These are phyloP conservation scores for Meles meles DNA, from an alignment of 2,113 vertebrate genomes.

Conservation along the genomic window DNA sequence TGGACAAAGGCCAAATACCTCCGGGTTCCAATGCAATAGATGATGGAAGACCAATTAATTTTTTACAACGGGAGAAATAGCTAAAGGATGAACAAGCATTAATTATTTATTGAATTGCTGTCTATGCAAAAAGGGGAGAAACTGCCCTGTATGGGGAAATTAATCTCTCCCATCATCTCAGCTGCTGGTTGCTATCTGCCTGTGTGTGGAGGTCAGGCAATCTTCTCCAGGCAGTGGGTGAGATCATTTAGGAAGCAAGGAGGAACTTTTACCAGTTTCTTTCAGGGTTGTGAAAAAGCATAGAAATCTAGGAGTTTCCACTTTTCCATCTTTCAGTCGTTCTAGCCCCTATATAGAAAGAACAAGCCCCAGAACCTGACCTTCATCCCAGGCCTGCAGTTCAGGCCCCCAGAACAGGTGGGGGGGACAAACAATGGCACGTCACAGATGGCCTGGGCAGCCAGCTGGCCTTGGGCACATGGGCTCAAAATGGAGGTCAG, in stretches of 20 bases:
- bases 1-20: conserved; percentile 73
- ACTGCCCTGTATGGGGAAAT: conserved; percentile 53
- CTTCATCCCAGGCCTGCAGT: background rate
- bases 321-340: background rate
- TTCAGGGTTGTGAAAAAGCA: background rate
- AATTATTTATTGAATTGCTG: conserved; percentile 85
- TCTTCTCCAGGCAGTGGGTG: conserved; percentile 34
- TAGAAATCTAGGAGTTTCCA: background rate
- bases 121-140: conserved; percentile 66
- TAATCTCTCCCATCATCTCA: conserved; percentile 64
- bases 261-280: background rate
- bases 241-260: conserved; percentile 48
- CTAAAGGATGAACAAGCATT: conserved; percentile 82
- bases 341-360: background rate
- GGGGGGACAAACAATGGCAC: background rate
- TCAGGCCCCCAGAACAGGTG: background rate
- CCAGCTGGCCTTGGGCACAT: background rate
- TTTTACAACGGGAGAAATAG: conserved; percentile 82
- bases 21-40: conserved; percentile 75
- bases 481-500: background rate
- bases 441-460: background rate
- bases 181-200: conserved; percentile 53
- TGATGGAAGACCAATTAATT: conserved; percentile 86
- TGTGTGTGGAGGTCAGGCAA: conserved; percentile 66
- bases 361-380: background rate